phyloP scores from a whole-genome alignment of 2,888 invertebrate genomes.

The Scaptomyza parva region DNA sequence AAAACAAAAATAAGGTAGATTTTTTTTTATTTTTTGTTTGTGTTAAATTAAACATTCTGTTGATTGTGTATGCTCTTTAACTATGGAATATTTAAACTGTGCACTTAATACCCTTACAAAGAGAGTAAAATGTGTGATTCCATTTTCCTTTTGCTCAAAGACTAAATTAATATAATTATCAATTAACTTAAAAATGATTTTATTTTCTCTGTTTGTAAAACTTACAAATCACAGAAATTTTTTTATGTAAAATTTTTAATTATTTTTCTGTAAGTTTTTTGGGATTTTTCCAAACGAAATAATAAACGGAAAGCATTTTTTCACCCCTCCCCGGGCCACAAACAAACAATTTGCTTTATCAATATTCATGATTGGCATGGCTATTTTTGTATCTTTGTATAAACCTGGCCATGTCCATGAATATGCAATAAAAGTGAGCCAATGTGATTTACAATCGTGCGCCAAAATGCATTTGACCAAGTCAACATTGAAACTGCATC shows the following conservation, averaged over 20 bases:
- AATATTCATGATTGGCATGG: conserved; percentile 69
- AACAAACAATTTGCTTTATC: conserved; percentile 70
- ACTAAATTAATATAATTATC: too few relatives aligned
- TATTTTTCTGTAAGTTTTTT: too few relatives aligned
- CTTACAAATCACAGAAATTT: too few relatives aligned
- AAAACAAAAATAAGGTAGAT: conserved; percentile 26
- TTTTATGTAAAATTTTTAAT: too few relatives aligned
- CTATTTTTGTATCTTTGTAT: conserved; percentile 14
- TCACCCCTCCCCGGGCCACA: not conserved
- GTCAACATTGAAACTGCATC: conserved; percentile 31
- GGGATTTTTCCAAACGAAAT: conserved; percentile 43
- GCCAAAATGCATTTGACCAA: conserved; percentile 50
- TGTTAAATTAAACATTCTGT: conserved; percentile 7
- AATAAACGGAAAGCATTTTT: conserved; percentile 38
- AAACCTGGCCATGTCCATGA: conserved; percentile 49
- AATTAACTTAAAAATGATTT: too few relatives aligned
- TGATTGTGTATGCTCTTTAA: not conserved
- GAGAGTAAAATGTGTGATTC: not conserved
- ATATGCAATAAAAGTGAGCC: conserved; percentile 61
- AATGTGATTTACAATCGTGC: conserved; percentile 52
- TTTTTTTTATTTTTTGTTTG: conserved; percentile 25
- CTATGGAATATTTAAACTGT: not conserved
- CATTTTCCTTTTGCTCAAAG: too few relatives aligned
- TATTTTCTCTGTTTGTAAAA: too few relatives aligned
- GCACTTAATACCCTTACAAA: not conserved